Conservation (phyloP, 2,797 vertebrate genomes). For the Odontamblyopus lacepedii region DNA sequence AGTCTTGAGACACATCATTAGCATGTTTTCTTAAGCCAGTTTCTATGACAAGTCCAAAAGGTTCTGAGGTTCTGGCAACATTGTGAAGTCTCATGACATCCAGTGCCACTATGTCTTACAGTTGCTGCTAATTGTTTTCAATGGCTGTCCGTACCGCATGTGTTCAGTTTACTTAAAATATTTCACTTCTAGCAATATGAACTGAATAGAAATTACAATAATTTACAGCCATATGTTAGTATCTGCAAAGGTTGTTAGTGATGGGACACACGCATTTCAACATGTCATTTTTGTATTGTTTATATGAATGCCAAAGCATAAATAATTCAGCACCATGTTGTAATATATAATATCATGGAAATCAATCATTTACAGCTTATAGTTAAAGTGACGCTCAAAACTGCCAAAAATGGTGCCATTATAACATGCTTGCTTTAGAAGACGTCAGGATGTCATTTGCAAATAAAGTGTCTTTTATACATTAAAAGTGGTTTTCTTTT, state of each 20-base stretch:
- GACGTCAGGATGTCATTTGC: conserved; percentile 37
- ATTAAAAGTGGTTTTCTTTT: conserved; percentile 10
- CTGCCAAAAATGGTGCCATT: conserved; percentile 46
- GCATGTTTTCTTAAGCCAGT: conserved; percentile 80
- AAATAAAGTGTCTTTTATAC: conserved; percentile 47
- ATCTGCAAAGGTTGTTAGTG: not conserved
- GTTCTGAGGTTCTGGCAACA: conserved; percentile 45
- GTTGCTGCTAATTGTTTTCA: conserved; percentile 46
- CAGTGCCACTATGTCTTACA: conserved; percentile 39
- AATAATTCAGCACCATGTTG: conserved; percentile 2
- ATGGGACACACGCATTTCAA: not conserved
- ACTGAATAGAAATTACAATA: not conserved
- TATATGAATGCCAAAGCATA: conserved; percentile 22
- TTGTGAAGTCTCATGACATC: conserved; percentile 49
- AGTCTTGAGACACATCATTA: conserved; percentile 78
- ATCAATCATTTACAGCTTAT: not conserved
- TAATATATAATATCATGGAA: not conserved
- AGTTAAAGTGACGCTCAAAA: conserved; percentile 34
- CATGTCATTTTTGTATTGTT: conserved; percentile 11
- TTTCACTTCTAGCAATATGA: conserved; percentile 19
- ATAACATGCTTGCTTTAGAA: conserved; percentile 33
- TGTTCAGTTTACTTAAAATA: conserved; percentile 41
- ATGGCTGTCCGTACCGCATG: conserved; percentile 58
- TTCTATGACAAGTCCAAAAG: conserved; percentile 59
- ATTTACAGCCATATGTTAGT: conserved; percentile 6